These are phyloP conservation scores for Magallana nippona DNA, from an alignment of 2,888 invertebrate genomes.

Conservation along the genomic window DNA sequence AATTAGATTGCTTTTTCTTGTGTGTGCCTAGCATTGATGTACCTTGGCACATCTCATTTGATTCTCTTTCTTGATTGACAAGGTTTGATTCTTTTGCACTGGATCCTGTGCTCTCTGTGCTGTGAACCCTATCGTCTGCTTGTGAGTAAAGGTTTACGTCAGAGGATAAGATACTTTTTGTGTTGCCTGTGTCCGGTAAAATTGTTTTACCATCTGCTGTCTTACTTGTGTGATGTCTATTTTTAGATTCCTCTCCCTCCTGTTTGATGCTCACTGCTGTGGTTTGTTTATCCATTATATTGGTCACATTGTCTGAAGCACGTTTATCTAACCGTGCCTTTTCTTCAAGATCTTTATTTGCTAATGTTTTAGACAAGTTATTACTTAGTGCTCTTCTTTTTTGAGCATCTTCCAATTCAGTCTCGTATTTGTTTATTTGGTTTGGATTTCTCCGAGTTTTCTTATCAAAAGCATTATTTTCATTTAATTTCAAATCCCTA, in stretches of 20 bases:
- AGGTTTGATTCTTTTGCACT: slow-evolving; percentile 12
- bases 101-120: not conserved
- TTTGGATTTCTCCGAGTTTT: not conserved
- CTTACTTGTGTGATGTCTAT: slow-evolving; percentile 16
- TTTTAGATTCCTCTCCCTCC: not conserved
- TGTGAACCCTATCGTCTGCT: slow-evolving; percentile 31
- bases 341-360: not conserved
- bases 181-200: slow-evolving; percentile 18
- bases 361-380: not conserved
- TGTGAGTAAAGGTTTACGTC: slow-evolving; percentile 3
- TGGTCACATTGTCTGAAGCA: slow-evolving; percentile 15
- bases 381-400: not conserved
- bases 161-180: slow-evolving; percentile 6
- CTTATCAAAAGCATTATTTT: not conserved
- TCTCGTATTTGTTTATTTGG: not conserved
- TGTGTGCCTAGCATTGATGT: not conserved
- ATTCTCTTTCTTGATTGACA: slow-evolving; percentile 26
- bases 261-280: slow-evolving; percentile 4
- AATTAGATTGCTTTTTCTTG: slow-evolving; percentile 23
- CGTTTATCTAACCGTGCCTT: not conserved
- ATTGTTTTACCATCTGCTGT: slow-evolving; percentile 30
- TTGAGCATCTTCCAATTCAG: not conserved
- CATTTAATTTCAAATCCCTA: not conserved
- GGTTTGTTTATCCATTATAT: slow-evolving; percentile 16
- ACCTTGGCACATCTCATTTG: slow-evolving; percentile 30